Conservation (phyloP, 2,113 vertebrate genomes). For the Bos indicus region DNA sequence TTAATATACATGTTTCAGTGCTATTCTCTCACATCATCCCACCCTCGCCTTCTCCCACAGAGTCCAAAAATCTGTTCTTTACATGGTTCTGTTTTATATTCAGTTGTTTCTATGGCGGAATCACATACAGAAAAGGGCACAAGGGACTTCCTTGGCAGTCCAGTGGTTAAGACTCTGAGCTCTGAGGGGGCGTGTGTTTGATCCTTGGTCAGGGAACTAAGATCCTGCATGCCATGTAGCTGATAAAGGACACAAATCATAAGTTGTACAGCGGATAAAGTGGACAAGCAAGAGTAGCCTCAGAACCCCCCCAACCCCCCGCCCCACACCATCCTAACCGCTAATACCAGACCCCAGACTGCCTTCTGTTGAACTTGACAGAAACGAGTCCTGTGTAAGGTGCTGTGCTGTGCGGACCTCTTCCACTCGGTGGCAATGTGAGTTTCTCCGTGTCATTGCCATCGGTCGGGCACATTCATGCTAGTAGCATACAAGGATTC, state of each 20-base stretch:
- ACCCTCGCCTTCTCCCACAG: not conserved
- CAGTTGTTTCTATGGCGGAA: not conserved
- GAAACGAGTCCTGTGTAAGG: not conserved
- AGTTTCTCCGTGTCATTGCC: not conserved
- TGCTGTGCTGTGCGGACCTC: not conserved
- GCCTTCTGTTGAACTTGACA: not conserved
- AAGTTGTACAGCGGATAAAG: not conserved
- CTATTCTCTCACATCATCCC: not conserved
- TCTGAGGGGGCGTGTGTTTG: not conserved
- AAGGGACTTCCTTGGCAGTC: not conserved
- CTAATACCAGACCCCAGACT: too few species aligned
- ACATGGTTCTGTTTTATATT: not conserved
- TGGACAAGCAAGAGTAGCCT: not conserved
- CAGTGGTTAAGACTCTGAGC: not conserved
- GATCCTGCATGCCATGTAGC: not conserved
- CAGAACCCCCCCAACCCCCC: not conserved
- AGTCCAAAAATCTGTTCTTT: not conserved
- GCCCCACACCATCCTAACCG: not conserved
- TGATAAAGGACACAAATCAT: not conserved
- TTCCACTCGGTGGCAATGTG: not conserved
- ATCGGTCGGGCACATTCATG: accelerated
- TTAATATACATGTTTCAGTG: not conserved
- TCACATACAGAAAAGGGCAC: not conserved
- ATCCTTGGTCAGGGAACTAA: not conserved
- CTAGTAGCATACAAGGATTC: accelerated